Evolutionary conservation across 2,888 invertebrate genomes (phyloP).

Genomic region (Nomada ferruginata): DNA sequence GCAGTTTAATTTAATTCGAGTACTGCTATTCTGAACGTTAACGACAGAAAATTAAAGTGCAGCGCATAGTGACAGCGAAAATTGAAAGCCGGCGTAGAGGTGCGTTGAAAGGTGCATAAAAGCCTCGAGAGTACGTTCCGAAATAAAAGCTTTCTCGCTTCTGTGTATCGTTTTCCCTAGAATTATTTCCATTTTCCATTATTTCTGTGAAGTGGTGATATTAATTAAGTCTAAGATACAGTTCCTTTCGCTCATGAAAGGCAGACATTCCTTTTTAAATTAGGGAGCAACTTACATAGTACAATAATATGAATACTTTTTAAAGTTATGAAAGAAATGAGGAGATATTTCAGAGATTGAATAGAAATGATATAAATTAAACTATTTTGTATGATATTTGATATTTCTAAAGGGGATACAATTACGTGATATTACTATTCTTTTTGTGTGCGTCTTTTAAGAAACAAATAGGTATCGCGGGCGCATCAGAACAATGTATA

Average conservation of each 20-base stretch:
- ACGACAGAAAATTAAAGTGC: no score
- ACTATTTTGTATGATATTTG: not conserved
- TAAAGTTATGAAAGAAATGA: not conserved
- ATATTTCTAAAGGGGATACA: not conserved
- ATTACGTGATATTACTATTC: not conserved
- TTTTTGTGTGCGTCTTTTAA: no score
- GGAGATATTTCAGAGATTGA: not conserved
- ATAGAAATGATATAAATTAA: constrained; percentile 6
- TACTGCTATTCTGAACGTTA: no score
- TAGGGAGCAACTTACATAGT: no score
- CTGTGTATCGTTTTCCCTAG: no score
- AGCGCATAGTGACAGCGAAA: not conserved
- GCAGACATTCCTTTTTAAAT: no score
- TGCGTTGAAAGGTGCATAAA: not conserved
- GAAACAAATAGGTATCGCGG: no score
- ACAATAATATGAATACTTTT: not conserved
- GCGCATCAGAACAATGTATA: no score
- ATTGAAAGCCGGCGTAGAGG: not conserved
- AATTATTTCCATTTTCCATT: not conserved
- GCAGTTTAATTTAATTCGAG: no score
- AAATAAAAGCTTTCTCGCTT: not conserved
- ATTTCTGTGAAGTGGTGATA: no score
- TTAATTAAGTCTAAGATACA: no score
- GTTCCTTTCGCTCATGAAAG: no score
- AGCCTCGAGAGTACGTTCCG: not conserved